Base-by-base conservation (phyloP, 53 echinoderm and acorn worm genomes). In the Arbacia lixula region DNA sequence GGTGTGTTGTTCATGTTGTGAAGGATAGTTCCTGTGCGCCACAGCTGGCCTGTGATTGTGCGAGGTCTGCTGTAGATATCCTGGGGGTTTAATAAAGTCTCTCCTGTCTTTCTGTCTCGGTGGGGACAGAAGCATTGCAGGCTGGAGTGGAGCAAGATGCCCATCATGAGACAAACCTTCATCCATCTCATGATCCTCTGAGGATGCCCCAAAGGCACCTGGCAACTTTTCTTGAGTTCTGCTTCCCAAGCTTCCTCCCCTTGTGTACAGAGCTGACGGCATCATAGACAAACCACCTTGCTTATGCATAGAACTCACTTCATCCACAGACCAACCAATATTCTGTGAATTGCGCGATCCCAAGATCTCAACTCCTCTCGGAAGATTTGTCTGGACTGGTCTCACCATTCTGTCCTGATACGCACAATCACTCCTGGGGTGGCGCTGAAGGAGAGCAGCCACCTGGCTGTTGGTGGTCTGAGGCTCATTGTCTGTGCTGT, bases 21-120 rank as follows among this genome's bases (percentile, higher is more conserved):
- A 46, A 46, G 46, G 46, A 46, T 10, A 46, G 8, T 46, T 14
- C 8, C 46, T 46, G 46, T 46, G 46, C 46, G 14, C 14, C 46
- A 14, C 8, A 10, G 8, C 8, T 46, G 8, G 46, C 14, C 46
- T 14, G 14, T 46, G 8, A 14, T 8, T 46, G 46, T 46, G 46
- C 14, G 14, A 46, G 8, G 46, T 46, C 14, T 14, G 46, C 20
- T 35, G 36, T 4, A 37, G 77, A 29, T 81, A 64, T 25, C 82
- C 82, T n/a, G 62, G 82, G 19, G 82, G 82, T 29, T 35, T 81
- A 64, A 81, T 81, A 32, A 81, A 81, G 31, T 62, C 82, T 63
- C 82, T 62, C 46, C 82, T 62, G 42, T 81, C 82, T 49, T 81
- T 81, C 82, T 81, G 82, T 29, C 64, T 62, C 12, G 82, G 82